phyloP scores from a whole-genome alignment of 2,888 invertebrate genomes.

The Lymantria monacha region DNA sequence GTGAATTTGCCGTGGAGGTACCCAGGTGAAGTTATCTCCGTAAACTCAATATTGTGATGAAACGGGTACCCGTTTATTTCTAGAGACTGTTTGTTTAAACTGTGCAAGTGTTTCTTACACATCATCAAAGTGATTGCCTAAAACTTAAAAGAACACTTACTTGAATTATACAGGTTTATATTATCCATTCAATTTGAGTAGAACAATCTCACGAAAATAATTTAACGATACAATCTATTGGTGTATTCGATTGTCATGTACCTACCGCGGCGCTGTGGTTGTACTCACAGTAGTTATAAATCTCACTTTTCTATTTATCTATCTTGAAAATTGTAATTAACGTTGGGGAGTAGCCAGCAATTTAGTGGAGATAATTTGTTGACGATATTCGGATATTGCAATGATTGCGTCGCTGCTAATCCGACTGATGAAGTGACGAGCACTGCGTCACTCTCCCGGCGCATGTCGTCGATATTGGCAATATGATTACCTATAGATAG shows the following conservation, averaged over 20 bases:
- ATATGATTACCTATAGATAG: constrained; percentile 50
- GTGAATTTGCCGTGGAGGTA: constrained; percentile 12
- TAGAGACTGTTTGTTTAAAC: constrained; percentile 45
- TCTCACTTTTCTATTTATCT: constrained; percentile 18
- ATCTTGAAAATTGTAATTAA: constrained; percentile 21
- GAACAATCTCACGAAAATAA: constrained; percentile 7
- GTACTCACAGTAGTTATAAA: too few species aligned
- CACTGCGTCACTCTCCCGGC: constrained; percentile 29
- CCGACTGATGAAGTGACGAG: constrained; percentile 39
- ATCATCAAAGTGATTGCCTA: constrained; percentile 38
- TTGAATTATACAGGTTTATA: constrained; percentile 8
- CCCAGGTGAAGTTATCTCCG: constrained; percentile 11
- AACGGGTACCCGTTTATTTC: constrained; percentile 41
- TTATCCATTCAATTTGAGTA: background rate
- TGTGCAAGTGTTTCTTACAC: constrained; percentile 45
- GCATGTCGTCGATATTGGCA: constrained; percentile 41
- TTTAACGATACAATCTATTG: constrained; percentile 4
- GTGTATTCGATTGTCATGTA: constrained; percentile 5
- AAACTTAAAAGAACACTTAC: constrained; percentile 10
- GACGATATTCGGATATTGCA: constrained; percentile 68
- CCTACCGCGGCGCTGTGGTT: background rate
- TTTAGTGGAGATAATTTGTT: constrained; percentile 32
- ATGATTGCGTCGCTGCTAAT: constrained; percentile 58
- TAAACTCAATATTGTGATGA: constrained; percentile 21
- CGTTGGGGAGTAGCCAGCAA: constrained; percentile 23